A percentile compares a stretch with the other conserved stretches of the same genome.
Conservation (phyloP, 2,113 vertebrate species). For the Lathamus discolor region DNA sequence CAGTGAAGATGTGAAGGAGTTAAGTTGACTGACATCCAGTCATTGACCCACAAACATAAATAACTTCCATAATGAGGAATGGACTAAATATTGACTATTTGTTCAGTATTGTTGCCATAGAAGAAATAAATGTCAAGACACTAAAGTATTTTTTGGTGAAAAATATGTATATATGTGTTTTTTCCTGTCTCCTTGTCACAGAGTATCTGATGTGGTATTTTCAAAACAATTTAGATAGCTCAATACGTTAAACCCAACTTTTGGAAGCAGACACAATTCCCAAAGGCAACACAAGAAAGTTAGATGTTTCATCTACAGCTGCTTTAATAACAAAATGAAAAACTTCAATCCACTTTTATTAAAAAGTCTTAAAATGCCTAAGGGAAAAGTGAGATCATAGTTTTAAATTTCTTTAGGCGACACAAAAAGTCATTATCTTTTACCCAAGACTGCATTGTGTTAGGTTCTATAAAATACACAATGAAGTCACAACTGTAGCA, state of each 20-base stretch:
- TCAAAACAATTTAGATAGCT: slow-evolving; percentile 48
- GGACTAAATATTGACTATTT: not conserved
- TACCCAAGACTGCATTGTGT: not conserved
- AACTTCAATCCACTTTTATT: slow-evolving; percentile 54
- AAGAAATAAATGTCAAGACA: slow-evolving; percentile 5
- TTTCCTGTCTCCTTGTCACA: not conserved
- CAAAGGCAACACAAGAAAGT: slow-evolving; percentile 48
- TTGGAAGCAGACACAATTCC: slow-evolving; percentile 23
- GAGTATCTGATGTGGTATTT: not conserved
- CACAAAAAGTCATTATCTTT: slow-evolving; percentile 16
- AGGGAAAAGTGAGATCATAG: slow-evolving; percentile 51
- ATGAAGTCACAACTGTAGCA: not conserved
- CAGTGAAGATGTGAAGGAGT: not conserved
- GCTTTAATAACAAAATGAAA: slow-evolving; percentile 65
- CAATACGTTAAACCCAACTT: slow-evolving; percentile 42
- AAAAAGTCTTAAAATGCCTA: slow-evolving; percentile 58
- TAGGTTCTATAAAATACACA: slow-evolving; percentile 8
- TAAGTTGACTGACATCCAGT: not conserved
- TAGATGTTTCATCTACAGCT: slow-evolving; percentile 53
- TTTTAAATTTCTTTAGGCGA: slow-evolving; percentile 58
- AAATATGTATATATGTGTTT: not conserved
- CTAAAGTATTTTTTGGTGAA: not conserved
- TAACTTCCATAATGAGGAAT: not conserved
- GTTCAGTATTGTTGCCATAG: not conserved
- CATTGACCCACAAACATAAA: not conserved